Evolutionary conservation across 2,888 invertebrate genomes (phyloP).

Genomic region (Cantharis rufa): DNA sequence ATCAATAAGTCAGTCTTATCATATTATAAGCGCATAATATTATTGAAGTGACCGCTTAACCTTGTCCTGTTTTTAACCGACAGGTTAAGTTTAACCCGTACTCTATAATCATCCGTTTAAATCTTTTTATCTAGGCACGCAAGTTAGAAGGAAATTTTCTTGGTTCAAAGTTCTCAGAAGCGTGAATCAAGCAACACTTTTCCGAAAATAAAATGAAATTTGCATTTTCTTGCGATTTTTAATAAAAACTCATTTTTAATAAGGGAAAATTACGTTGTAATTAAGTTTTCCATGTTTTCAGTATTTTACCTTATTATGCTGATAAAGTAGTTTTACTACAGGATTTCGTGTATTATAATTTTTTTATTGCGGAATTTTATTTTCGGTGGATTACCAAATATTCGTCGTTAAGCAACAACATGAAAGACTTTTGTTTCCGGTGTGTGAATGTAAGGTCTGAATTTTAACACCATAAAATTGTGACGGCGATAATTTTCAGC

Average conservation of each 20-base stretch:
- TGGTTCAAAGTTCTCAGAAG: background rate
- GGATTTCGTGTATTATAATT: background rate
- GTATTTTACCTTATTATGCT: background rate
- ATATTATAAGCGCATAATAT: conserved; percentile 5
- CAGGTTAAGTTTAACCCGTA: conserved; percentile 17
- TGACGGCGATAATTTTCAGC: background rate
- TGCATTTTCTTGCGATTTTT: background rate
- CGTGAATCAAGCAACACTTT: background rate
- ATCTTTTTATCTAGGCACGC: background rate
- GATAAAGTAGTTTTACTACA: background rate
- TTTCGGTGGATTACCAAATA: background rate
- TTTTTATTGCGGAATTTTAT: background rate
- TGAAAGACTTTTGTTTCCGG: background rate
- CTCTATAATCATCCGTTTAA: background rate
- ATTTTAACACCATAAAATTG: background rate
- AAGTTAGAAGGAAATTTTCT: background rate
- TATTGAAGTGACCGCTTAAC: conserved; percentile 20
- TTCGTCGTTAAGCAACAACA: background rate
- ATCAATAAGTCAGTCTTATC: conserved; percentile 14
- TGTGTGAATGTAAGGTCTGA: background rate
- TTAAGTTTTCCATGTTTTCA: background rate
- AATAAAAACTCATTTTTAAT: background rate
- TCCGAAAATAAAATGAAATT: background rate
- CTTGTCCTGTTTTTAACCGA: conserved; percentile 15
- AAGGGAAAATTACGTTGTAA: background rate